A percentile compares a stretch with the other conserved stretches of the same genome.
phyloP scores from a whole-genome alignment of 1,140 invertebrate species.

The Myzus persicae region DNA sequence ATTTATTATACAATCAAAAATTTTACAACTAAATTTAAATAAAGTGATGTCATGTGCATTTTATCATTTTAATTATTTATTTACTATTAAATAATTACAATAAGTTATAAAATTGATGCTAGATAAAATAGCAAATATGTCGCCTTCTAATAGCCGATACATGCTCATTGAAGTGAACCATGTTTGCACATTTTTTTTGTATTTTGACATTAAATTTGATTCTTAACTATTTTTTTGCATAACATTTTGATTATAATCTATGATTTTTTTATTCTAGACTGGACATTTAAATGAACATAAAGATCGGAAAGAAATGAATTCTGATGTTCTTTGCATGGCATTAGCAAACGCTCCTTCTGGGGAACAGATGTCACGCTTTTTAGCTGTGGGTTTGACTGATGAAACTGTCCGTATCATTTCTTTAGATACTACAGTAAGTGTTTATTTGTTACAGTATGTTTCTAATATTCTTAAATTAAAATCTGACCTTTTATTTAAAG shows the following conservation, averaged over 20 bases:
- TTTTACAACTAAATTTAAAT: neutral
- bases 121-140: constrained; percentile 41
- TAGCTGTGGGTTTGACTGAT: constrained; percentile 95
- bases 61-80: constrained; percentile 10
- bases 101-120: neutral
- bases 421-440: constrained; percentile 86
- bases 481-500: constrained; percentile 3
- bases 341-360: constrained; percentile 93
- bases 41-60: neutral
- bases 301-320: constrained; percentile 94
- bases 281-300: constrained; percentile 98
- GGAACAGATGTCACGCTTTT: constrained; percentile 94
- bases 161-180: constrained; percentile 57
- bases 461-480: neutral
- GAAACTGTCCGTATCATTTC: constrained; percentile 98
- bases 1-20: neutral
- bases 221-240: neutral
- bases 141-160: constrained; percentile 49
- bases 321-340: constrained; percentile 98
- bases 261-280: constrained; percentile 72
- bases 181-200: constrained; percentile 44
- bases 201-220: neutral
- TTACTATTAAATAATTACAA: neutral
- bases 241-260: neutral
- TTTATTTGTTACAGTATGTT: neutral